Evolutionary conservation across 2,888 invertebrate genomes (phyloP).

Genomic region (Cantharis lateralis): DNA sequence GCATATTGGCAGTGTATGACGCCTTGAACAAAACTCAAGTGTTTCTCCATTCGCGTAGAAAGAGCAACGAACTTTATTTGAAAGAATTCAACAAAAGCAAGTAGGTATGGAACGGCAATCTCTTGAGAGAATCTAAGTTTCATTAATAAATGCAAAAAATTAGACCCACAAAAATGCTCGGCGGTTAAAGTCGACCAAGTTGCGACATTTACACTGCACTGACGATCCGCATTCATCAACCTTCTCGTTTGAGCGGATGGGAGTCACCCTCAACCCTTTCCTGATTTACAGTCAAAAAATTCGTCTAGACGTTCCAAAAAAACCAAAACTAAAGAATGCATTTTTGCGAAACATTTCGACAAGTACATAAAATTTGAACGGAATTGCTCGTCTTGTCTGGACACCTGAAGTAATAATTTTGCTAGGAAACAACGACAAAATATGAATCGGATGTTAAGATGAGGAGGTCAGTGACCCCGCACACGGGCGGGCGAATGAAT

Average conservation of each 20-base stretch:
- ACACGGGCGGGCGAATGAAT: conserved; percentile 37
- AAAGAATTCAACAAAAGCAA: neutral
- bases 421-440: conserved; percentile 21
- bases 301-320: neutral
- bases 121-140: neutral
- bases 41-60: neutral
- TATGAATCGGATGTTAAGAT: conserved; percentile 11
- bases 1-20: neutral
- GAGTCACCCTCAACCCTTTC: neutral
- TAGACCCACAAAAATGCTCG: too few species aligned
- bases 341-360: neutral
- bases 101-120: neutral
- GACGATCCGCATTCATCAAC: neutral
- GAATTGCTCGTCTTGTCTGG: conserved; percentile 8
- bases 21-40: neutral
- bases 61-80: neutral
- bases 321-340: neutral
- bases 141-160: neutral
- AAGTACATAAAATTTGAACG: neutral
- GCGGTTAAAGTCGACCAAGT: neutral
- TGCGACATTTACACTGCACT: neutral
- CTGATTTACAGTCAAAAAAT: neutral
- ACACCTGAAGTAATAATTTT: conserved; percentile 24
- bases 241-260: neutral
- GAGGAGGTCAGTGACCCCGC: conserved; percentile 38